These are phyloP conservation scores for Drepanosiphum platanoidis DNA, from an alignment of 2,888 invertebrate species.

Conservation along the genomic window DNA sequence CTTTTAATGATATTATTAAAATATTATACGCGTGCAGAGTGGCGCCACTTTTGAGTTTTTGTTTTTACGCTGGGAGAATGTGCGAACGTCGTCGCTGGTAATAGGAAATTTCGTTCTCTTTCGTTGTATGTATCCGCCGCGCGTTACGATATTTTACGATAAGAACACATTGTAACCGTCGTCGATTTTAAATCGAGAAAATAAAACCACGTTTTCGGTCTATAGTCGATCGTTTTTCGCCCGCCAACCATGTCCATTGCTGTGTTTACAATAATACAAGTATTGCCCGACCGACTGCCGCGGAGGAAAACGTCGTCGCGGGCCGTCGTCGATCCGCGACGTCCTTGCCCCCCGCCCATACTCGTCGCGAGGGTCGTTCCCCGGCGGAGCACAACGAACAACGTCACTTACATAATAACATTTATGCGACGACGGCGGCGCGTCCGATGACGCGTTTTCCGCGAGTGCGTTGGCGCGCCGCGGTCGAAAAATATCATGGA, in stretches of 20 bases:
- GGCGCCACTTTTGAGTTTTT: too few species aligned
- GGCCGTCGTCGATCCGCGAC: constrained; percentile 28
- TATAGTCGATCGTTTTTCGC: too few species aligned
- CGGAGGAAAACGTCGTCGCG: neutral
- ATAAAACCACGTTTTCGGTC: too few species aligned
- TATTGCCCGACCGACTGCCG: neutral
- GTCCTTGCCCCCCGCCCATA: constrained; percentile 24
- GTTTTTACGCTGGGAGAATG: too few species aligned
- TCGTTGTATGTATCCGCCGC: too few species aligned
- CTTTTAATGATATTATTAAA: neutral
- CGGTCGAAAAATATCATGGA: constrained; percentile 49
- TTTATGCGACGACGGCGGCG: neutral
- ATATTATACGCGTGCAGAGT: neutral
- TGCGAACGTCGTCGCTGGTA: too few species aligned
- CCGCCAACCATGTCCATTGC: too few species aligned
- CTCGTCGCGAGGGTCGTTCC: neutral
- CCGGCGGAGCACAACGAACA: neutral
- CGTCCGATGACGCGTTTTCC: constrained; percentile 40
- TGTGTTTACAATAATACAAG: too few species aligned
- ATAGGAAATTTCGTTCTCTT: too few species aligned
- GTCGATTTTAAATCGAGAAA: too few species aligned
- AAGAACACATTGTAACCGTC: too few species aligned
- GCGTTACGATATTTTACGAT: too few species aligned
- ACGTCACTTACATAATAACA: neutral
- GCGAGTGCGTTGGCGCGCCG: constrained; percentile 33